phyloP scores from a whole-genome alignment of 2,113 vertebrate genomes.

The Pygoscelis antarcticus region DNA sequence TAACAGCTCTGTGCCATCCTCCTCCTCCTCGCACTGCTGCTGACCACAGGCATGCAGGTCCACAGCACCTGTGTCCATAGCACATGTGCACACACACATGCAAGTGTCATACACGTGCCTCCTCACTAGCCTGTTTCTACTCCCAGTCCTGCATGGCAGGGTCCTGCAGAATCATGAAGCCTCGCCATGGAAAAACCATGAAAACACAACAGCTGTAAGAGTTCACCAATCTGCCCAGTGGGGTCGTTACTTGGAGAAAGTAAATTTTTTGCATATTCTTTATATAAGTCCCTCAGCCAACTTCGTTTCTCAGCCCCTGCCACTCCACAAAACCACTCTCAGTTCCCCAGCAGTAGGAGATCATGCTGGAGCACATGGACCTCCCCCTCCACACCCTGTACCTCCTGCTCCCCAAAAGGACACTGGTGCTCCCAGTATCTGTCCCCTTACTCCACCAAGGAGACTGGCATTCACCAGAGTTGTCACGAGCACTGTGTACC shows the following conservation, averaged over 20 bases:
- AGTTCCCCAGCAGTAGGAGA: not conserved
- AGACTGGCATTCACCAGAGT: not conserved
- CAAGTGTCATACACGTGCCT: not conserved
- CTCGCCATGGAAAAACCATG: fast-evolving
- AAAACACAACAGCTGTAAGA: not conserved
- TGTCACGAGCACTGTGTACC: not conserved
- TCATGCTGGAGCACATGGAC: not conserved
- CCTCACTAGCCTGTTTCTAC: not conserved
- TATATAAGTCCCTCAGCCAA: not conserved
- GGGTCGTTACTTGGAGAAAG: not conserved
- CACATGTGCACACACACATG: fast-evolving
- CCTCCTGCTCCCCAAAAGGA: not conserved
- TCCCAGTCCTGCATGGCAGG: not conserved
- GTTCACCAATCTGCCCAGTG: not conserved
- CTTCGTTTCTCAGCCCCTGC: not conserved
- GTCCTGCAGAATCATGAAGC: not conserved
- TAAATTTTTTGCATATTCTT: not conserved
- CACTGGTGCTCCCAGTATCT: not conserved
- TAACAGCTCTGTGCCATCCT: not conserved
- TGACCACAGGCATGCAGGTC: not conserved
- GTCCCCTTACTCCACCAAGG: not conserved
- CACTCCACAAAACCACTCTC: not conserved
- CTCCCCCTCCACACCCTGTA: not conserved
- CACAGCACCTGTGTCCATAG: not conserved
- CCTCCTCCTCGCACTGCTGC: not conserved